phyloP scores from a whole-genome alignment of 1,140 invertebrate species.

The Stegodyphus mimosarum region DNA sequence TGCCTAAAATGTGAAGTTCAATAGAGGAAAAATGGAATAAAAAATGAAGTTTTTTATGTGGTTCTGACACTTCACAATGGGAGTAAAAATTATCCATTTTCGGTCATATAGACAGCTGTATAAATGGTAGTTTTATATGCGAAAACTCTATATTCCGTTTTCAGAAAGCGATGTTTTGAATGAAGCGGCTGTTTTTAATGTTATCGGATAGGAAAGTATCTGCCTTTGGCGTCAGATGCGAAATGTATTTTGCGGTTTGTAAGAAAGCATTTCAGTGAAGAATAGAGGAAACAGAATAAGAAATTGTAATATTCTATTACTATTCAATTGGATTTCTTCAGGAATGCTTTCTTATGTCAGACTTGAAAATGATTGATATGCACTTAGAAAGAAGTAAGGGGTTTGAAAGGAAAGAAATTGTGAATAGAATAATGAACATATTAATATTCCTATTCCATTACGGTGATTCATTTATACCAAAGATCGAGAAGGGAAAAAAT shows the following conservation, averaged over 20 bases:
- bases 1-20: constrained; percentile 23
- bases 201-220: constrained; percentile 18
- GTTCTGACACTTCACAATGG: constrained; percentile 47
- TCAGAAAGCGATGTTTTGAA: constrained; percentile 15
- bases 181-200: constrained; percentile 49
- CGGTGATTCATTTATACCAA: too few species aligned
- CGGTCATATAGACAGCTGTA: constrained; percentile 13
- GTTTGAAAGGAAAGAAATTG: background rate
- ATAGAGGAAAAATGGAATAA: constrained; percentile 47
- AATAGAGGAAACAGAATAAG: background rate
- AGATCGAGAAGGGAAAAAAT: too few species aligned
- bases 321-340: constrained; percentile 2
- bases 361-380: background rate
- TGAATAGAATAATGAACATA: too few species aligned
- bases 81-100: constrained; percentile 49
- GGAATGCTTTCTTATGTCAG: background rate
- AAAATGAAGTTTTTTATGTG: constrained; percentile 48
- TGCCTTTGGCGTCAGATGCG: constrained; percentile 39
- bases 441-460: too few species aligned
- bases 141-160: constrained; percentile 28
- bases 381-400: background rate
- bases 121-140: constrained; percentile 54
- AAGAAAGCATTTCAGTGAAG: constrained; percentile 18
- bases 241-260: constrained; percentile 4
- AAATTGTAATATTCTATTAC: constrained; percentile 31